Conservation (phyloP, 2,888 invertebrate genomes). For the Salticus scenicus region DNA sequence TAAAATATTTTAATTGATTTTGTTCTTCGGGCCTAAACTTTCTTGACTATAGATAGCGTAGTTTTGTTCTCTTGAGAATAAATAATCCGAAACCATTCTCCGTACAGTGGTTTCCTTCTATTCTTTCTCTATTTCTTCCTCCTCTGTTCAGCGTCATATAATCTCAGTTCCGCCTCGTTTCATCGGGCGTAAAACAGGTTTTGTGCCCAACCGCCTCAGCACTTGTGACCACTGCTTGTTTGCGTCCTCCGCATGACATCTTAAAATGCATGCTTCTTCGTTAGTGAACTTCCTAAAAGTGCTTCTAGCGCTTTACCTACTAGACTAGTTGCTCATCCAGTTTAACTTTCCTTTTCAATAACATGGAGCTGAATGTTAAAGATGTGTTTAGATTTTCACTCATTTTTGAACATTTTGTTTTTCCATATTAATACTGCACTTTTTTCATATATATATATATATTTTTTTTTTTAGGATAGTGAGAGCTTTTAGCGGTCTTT, state of each 20-base stretch:
- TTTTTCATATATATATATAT: too few species aligned
- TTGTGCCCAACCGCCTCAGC: slow-evolving; percentile 19
- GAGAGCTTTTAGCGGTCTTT: too few species aligned
- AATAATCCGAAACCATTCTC: neutral
- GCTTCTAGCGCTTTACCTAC: slow-evolving; percentile 23
- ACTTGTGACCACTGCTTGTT: slow-evolving; percentile 7
- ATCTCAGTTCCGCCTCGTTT: slow-evolving; percentile 51
- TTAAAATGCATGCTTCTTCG: neutral
- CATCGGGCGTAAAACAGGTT: slow-evolving; percentile 48
- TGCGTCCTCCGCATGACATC: slow-evolving; percentile 3
- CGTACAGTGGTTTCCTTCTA: neutral
- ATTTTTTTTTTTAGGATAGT: too few species aligned
- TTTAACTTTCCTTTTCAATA: neutral
- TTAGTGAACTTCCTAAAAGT: slow-evolving; percentile 25
- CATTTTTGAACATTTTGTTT: too few species aligned
- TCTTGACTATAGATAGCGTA: too few species aligned
- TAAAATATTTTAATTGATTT: too few species aligned
- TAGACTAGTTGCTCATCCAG: slow-evolving; percentile 12
- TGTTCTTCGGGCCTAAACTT: too few species aligned
- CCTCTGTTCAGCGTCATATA: slow-evolving; percentile 11
- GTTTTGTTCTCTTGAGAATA: neutral
- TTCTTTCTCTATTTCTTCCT: slow-evolving; percentile 16
- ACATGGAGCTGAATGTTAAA: too few species aligned
- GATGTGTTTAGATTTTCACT: too few species aligned
- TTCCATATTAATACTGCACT: too few species aligned